phyloP scores from a whole-genome alignment of 2,888 invertebrate genomes.

The Pilophorus perplexus region DNA sequence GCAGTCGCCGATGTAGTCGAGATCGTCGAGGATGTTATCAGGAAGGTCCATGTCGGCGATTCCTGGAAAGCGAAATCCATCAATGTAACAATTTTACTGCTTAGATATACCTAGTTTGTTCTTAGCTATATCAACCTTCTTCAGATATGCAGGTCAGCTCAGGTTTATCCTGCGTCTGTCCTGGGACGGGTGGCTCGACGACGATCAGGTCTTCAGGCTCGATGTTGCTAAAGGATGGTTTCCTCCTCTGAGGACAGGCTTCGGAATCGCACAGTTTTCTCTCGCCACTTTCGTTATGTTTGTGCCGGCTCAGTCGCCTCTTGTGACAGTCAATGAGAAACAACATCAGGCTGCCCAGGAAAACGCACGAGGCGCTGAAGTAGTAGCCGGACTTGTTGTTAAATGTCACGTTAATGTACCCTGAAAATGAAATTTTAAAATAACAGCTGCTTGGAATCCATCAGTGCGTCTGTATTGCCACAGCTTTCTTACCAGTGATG shows the following conservation, averaged over 20 bases:
- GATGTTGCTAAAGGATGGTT: conserved; percentile 60
- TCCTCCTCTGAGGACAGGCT: conserved; percentile 59
- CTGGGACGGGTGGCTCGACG: conserved; percentile 53
- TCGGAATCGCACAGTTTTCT: conserved; percentile 59
- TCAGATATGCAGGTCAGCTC: conserved; percentile 82
- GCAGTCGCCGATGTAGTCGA: conserved; percentile 77
- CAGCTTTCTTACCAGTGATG: conserved; percentile 68
- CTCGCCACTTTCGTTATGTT: conserved; percentile 64
- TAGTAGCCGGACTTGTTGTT: conserved; percentile 79
- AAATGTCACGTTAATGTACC: conserved; percentile 74
- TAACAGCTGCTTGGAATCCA: no score
- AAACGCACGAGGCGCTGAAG: conserved; percentile 75
- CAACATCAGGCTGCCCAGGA: conserved; percentile 71
- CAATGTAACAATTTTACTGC: background rate
- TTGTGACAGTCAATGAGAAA: conserved; percentile 79
- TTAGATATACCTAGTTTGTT: background rate
- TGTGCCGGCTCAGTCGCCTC: conserved; percentile 66
- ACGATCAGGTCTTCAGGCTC: conserved; percentile 56
- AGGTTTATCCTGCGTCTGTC: conserved; percentile 62
- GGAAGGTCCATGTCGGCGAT: conserved; percentile 79
- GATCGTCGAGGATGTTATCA: conserved; percentile 72
- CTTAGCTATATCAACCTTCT: conserved; percentile 56
- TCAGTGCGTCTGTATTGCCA: no score
- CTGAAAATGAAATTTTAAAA: no score
- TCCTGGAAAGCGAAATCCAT: conserved; percentile 50